Percentiles rank a stretch among this genome's conserved stretches.
phyloP scores from a whole-genome alignment of 1,140 invertebrate species.

The Adoxophyes honmai region DNA sequence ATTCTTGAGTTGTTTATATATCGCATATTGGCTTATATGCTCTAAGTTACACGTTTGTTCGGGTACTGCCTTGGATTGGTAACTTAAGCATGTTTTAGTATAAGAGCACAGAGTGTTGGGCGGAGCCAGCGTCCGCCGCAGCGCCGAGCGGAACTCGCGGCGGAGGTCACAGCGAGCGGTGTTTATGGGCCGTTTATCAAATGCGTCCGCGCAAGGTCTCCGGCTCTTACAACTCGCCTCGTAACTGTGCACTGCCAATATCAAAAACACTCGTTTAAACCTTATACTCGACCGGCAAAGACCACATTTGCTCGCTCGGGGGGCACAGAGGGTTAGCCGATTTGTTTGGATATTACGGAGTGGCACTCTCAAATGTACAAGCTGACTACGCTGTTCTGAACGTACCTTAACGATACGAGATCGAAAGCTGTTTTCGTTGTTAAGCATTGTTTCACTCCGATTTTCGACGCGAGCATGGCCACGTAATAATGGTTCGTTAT shows the following conservation, averaged over 20 bases:
- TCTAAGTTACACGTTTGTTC: too few species aligned
- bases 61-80: too few species aligned
- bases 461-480: not conserved
- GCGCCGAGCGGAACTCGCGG: constrained; percentile 13
- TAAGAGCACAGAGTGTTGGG: not conserved
- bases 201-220: constrained; percentile 36
- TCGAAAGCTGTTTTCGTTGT: constrained; percentile 7
- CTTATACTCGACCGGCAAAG: not conserved
- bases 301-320: not conserved
- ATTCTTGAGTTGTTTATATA: too few species aligned
- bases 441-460: not conserved
- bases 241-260: not conserved
- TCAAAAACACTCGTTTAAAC: not conserved
- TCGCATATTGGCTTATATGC: too few species aligned
- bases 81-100: too few species aligned
- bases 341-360: constrained; percentile 6
- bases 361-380: constrained; percentile 3
- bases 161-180: constrained; percentile 33
- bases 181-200: constrained; percentile 36
- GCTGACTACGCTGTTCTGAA: not conserved
- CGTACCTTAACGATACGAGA: not conserved
- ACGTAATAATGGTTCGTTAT: too few species aligned
- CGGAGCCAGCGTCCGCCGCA: not conserved
- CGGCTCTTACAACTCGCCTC: constrained; percentile 5
- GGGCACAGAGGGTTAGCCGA: not conserved